Percentiles rank a stretch among this genome's conserved stretches.
These are phyloP conservation scores for Platichthys flesus DNA, from an alignment of 2,113 vertebrate genomes.

Conservation along the genomic window DNA sequence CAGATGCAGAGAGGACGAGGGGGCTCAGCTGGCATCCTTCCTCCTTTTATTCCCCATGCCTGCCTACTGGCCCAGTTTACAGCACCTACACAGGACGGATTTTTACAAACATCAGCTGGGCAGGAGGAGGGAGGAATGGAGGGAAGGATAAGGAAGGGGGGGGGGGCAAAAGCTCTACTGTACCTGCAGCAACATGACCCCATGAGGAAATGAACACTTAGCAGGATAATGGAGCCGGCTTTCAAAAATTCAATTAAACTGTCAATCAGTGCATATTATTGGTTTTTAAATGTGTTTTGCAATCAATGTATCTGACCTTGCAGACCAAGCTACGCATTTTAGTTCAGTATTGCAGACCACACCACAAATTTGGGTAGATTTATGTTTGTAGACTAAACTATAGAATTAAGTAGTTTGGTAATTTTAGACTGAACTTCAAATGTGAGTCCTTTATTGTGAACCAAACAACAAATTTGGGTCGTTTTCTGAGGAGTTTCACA, in stretches of 20 bases:
- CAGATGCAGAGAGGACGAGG: slow-evolving; percentile 31
- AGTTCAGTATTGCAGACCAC: too few species aligned
- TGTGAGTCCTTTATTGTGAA: too few species aligned
- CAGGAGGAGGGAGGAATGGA: neutral
- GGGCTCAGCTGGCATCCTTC: slow-evolving; percentile 66
- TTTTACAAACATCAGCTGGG: slow-evolving; percentile 26
- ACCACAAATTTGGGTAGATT: too few species aligned
- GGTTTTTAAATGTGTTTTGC: neutral
- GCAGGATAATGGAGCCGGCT: slow-evolving; percentile 29
- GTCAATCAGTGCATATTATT: slow-evolving; percentile 17
- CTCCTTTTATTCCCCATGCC: slow-evolving; percentile 70
- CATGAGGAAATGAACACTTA: slow-evolving; percentile 37
- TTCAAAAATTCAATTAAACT: slow-evolving; percentile 24
- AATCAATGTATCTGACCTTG: neutral
- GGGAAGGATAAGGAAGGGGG: neutral
- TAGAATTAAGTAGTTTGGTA: too few species aligned
- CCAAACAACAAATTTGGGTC: too few species aligned
- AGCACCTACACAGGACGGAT: slow-evolving; percentile 54
- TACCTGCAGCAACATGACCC: slow-evolving; percentile 37
- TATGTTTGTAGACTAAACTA: too few species aligned
- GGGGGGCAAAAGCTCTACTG: neutral
- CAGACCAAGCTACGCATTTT: too few species aligned
- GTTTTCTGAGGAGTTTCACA: too few species aligned
- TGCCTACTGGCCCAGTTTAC: slow-evolving; percentile 44
- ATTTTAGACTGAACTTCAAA: too few species aligned